A percentile compares a stretch with the other conserved stretches of the same genome.
Evolutionary conservation across 2,113 vertebrate genomes (phyloP).

Genomic region (Miniopterus natalensis): DNA sequence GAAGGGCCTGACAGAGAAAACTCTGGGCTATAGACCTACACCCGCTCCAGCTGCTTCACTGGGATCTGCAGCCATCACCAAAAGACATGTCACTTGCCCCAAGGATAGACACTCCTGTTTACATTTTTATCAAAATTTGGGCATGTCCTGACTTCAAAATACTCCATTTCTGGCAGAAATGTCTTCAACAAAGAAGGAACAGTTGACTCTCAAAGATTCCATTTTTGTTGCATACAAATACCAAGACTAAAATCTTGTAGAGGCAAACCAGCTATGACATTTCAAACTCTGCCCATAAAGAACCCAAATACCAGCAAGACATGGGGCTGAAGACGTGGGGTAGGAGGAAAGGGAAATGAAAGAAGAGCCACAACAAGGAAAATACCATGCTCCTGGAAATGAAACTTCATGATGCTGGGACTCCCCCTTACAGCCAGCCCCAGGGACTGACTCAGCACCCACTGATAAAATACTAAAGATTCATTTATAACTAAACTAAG

Average conservation of each 20-base stretch:
- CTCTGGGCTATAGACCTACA: neutral
- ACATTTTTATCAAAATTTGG: neutral
- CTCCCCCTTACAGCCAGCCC: constrained; percentile 38
- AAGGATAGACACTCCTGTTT: neutral
- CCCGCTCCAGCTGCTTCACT: neutral
- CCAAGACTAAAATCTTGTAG: neutral
- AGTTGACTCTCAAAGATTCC: neutral
- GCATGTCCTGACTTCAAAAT: neutral
- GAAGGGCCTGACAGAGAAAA: neutral
- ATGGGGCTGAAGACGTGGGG: neutral
- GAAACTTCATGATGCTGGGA: constrained; percentile 73
- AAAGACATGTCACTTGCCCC: neutral
- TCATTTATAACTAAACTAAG: neutral
- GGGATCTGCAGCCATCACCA: neutral
- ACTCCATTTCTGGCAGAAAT: neutral
- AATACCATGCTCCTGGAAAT: constrained; percentile 70
- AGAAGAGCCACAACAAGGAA: constrained; percentile 73
- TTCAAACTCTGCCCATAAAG: constrained; percentile 29
- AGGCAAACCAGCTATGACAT: neutral
- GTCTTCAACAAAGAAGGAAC: neutral
- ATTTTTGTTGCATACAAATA: neutral
- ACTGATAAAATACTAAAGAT: neutral
- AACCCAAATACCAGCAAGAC: neutral
- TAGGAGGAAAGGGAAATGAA: constrained; percentile 71
- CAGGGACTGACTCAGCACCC: constrained; percentile 73